These are phyloP conservation scores for Struthidea cinerea DNA, from an alignment of 2,113 vertebrate species.

Conservation along the genomic window DNA sequence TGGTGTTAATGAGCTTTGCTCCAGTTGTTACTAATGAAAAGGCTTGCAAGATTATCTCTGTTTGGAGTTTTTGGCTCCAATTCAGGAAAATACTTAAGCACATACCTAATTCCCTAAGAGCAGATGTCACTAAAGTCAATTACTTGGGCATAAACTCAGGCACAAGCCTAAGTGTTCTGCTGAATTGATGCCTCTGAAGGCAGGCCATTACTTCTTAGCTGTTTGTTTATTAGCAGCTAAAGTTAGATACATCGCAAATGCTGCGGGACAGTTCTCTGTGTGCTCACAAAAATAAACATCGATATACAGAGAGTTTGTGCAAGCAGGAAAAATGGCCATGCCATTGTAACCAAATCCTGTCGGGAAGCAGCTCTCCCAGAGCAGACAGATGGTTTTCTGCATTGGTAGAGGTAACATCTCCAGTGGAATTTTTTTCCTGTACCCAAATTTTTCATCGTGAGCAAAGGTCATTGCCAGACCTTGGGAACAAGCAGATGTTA, in stretches of 20 bases:
- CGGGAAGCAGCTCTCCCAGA: slow-evolving; percentile 7
- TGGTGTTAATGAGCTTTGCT: slow-evolving; percentile 9
- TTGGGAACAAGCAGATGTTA: neutral
- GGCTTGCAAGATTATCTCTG: slow-evolving; percentile 28
- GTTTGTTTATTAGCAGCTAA: slow-evolving; percentile 60
- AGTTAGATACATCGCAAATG: slow-evolving; percentile 49
- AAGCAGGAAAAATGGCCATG: slow-evolving; percentile 7
- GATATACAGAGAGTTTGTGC: neutral
- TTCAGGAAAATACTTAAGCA: slow-evolving; percentile 61
- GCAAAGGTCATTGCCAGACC: neutral
- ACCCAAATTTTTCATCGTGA: neutral
- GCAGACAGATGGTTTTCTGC: slow-evolving; percentile 20
- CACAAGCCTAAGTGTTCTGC: slow-evolving; percentile 38
- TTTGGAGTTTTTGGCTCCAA: slow-evolving; percentile 23
- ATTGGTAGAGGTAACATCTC: neutral
- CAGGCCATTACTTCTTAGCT: slow-evolving; percentile 48
- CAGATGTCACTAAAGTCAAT: slow-evolving; percentile 62
- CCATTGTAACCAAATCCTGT: slow-evolving; percentile 34
- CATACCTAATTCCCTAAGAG: slow-evolving; percentile 47
- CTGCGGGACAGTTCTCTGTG: slow-evolving; percentile 13
- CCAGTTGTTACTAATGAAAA: slow-evolving; percentile 6
- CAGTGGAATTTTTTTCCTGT: neutral
- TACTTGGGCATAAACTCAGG: slow-evolving; percentile 52
- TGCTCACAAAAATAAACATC: slow-evolving; percentile 52
- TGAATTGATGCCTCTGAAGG: slow-evolving; percentile 45